These are phyloP conservation scores for Onthophagus sagittarius DNA, from an alignment of 2,888 invertebrate genomes.

Conservation along the genomic window DNA sequence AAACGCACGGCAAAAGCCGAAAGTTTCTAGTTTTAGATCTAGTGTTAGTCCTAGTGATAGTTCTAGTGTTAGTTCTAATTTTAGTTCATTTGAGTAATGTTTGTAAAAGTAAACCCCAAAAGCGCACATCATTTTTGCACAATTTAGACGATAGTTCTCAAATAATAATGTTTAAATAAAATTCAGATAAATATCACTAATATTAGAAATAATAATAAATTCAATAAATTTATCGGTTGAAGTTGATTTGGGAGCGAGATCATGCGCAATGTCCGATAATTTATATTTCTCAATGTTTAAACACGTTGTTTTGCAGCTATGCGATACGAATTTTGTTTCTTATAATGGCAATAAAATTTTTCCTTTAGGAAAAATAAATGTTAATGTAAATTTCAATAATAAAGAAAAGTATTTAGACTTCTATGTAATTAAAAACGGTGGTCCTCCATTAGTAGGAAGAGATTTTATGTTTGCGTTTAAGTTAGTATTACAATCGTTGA, in stretches of 20 bases:
- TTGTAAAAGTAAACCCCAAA: conserved; percentile 17
- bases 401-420: conserved; percentile 7
- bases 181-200: no score
- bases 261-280: conserved; percentile 8
- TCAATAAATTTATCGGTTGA: not conserved
- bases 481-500: not conserved
- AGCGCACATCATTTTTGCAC: not conserved
- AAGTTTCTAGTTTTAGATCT: no score
- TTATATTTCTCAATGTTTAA: conserved; percentile 11
- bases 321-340: not conserved
- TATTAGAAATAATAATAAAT: no score
- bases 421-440: conserved; percentile 16
- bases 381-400: conserved; percentile 1
- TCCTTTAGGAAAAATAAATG: conserved; percentile 6
- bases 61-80: no score
- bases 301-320: not conserved
- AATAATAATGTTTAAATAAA: conserved; percentile 5
- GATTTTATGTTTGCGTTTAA: conserved; percentile 12
- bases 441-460: conserved; percentile 10
- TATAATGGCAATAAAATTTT: conserved; percentile 1
- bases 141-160: conserved; percentile 1
- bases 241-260: conserved; percentile 13
- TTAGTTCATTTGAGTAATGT: conserved; percentile 17
- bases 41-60: no score
- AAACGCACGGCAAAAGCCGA: no score